A percentile compares a stretch with the other conserved stretches of the same genome.
These are phyloP conservation scores for Hybognathus amarus DNA, from an alignment of 2,797 vertebrate species.

Conservation along the genomic window DNA sequence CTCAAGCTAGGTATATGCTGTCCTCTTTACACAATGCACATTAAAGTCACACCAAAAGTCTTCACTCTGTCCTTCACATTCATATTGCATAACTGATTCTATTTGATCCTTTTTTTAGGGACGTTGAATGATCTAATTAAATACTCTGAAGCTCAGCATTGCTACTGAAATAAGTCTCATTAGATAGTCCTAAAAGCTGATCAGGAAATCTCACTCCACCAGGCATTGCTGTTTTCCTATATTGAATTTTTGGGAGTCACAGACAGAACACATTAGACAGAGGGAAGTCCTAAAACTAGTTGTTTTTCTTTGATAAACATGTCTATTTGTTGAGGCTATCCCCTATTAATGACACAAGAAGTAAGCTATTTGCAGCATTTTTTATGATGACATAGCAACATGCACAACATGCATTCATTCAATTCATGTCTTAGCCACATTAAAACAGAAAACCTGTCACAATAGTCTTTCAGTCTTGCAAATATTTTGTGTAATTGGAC, in stretches of 20 bases:
- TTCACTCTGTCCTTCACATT: slow-evolving; percentile 24
- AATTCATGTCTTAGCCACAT: not conserved
- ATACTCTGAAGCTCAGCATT: slow-evolving; percentile 27
- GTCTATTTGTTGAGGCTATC: not conserved
- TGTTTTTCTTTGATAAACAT: not conserved
- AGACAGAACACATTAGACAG: slow-evolving; percentile 12
- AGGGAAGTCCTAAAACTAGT: not conserved
- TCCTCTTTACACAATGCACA: slow-evolving; percentile 54
- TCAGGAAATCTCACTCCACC: slow-evolving; percentile 38
- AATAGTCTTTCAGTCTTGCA: not conserved
- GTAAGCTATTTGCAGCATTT: not conserved
- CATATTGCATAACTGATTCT: not conserved
- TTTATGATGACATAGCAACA: not conserved
- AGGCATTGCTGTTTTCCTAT: slow-evolving; percentile 27
- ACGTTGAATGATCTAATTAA: slow-evolving; percentile 26
- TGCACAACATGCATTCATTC: not conserved
- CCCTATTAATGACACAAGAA: not conserved
- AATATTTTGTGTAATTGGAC: not conserved
- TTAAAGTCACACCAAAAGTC: slow-evolving; percentile 66
- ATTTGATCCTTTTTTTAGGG: not conserved
- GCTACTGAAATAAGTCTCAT: slow-evolving; percentile 34
- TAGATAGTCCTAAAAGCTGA: slow-evolving; percentile 34
- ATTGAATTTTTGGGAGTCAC: slow-evolving; percentile 12
- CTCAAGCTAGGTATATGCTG: slow-evolving; percentile 60
- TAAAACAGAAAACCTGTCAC: not conserved